These are phyloP conservation scores for Drosophila quinaria DNA, from an alignment of 2,888 invertebrate genomes.

Conservation along the genomic window DNA sequence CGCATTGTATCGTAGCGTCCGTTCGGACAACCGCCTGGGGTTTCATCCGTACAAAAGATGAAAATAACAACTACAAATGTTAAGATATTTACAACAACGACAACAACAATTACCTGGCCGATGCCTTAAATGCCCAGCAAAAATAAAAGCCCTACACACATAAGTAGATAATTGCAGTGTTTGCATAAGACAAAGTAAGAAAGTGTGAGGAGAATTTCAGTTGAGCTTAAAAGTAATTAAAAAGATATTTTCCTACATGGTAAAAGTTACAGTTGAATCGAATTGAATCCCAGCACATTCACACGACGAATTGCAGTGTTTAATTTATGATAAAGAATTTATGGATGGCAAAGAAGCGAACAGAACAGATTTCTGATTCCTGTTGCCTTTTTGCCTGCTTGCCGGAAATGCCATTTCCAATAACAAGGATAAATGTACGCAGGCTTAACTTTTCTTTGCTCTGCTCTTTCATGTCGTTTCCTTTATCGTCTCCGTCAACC, in stretches of 20 bases:
- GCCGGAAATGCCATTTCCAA: slow-evolving; percentile 44
- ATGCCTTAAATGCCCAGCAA: slow-evolving; percentile 15
- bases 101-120: slow-evolving; percentile 2
- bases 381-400: slow-evolving; percentile 5
- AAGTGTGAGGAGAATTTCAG: not conserved
- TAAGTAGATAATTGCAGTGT: slow-evolving; percentile 17
- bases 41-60: slow-evolving; percentile 47
- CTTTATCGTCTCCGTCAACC: slow-evolving; percentile 40
- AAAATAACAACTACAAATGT: slow-evolving; percentile 37
- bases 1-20: not conserved
- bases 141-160: slow-evolving; percentile 2
- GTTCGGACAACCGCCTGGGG: slow-evolving; percentile 60
- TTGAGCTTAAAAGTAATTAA: slow-evolving; percentile 13
- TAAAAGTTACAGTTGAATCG: slow-evolving; percentile 7
- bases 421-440: slow-evolving; percentile 56
- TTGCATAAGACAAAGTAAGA: not conserved
- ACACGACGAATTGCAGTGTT: slow-evolving; percentile 2
- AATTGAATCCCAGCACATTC: slow-evolving; percentile 4
- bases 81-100: slow-evolving; percentile 18
- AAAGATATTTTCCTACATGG: slow-evolving; percentile 15
- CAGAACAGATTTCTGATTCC: not conserved
- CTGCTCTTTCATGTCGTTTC: slow-evolving; percentile 59
- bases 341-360: not conserved
- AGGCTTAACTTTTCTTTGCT: slow-evolving; percentile 48
- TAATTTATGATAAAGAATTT: slow-evolving; percentile 27